A percentile compares a stretch with the other conserved stretches of the same genome.
Evolutionary conservation across 1,140 invertebrate species (phyloP).

Genomic region (Eumeta japonica): DNA sequence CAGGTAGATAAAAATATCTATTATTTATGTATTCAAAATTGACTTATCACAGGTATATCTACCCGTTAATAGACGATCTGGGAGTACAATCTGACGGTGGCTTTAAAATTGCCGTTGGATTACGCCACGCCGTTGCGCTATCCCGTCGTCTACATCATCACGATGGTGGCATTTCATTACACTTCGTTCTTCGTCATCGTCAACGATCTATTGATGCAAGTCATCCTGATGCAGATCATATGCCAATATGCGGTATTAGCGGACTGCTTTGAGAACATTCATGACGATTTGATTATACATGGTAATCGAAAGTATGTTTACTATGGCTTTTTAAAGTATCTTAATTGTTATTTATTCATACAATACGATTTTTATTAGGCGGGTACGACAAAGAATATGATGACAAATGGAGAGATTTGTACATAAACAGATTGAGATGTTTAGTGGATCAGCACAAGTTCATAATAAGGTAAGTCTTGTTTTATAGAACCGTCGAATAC

Average conservation of each 20-base stretch:
- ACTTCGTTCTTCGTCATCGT: constrained; percentile 31
- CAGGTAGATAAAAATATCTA: too few species aligned
- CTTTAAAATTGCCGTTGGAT: constrained; percentile 21
- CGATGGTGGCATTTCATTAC: constrained; percentile 25
- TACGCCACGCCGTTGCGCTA: constrained; percentile 21
- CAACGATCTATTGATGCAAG: constrained; percentile 35
- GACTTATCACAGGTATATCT: constrained; percentile 34
- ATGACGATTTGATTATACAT: constrained; percentile 16
- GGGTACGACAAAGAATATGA: constrained; percentile 10
- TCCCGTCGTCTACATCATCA: constrained; percentile 18
- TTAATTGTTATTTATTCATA: not conserved
- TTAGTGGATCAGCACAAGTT: constrained; percentile 3
- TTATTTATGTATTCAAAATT: too few species aligned
- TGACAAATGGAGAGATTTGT: not conserved
- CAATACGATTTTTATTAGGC: not conserved
- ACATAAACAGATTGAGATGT: not conserved
- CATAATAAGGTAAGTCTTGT: constrained; percentile 1
- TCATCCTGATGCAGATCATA: constrained; percentile 32
- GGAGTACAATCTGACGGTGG: constrained; percentile 37
- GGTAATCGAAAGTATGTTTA: not conserved
- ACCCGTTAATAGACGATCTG: constrained; percentile 34
- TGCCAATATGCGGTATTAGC: constrained; percentile 34
- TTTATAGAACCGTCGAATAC: too few species aligned
- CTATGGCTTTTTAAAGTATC: not conserved
- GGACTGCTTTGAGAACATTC: constrained; percentile 35